Conservation (phyloP, 37 sponge, comb jelly and placozoan genomes). For the Ephydatia muelleri region DNA sequence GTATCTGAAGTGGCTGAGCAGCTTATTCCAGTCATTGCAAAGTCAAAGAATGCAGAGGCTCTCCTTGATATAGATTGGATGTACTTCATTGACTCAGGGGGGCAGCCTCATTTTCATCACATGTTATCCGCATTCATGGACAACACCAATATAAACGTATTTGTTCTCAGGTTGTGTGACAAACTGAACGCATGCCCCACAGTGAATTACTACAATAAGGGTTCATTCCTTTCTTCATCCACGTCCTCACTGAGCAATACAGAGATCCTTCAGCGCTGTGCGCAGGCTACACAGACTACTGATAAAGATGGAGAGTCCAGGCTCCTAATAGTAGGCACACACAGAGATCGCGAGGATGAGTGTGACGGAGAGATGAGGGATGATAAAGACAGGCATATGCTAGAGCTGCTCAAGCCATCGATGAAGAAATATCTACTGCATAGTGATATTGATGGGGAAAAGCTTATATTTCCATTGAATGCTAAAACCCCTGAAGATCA, state of each 20-base stretch:
- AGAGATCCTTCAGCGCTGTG: background rate
- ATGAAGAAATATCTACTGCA: background rate
- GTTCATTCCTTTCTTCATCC: background rate
- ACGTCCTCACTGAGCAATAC: background rate
- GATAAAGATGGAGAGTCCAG: background rate
- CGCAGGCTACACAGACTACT: background rate
- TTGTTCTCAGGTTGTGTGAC: background rate
- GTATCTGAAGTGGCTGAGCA: background rate
- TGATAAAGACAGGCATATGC: background rate
- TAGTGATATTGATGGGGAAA: background rate
- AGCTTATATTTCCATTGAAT: background rate
- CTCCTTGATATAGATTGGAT: background rate
- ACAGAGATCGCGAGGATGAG: background rate
- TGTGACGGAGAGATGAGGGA: background rate
- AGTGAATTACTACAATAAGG: background rate
- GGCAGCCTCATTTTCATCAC: constrained; percentile 2
- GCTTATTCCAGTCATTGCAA: background rate
- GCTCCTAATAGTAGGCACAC: background rate
- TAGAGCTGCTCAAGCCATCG: background rate
- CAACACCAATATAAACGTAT: background rate
- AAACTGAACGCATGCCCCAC: background rate
- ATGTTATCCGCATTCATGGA: background rate
- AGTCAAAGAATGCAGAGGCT: background rate
- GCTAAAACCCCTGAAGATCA: background rate
- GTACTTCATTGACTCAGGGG: constrained; percentile 5